A percentile compares a stretch with the other conserved stretches of the same genome.
Evolutionary conservation across 2,888 invertebrate genomes (phyloP).

Genomic region (Acanthococcus lagerstroemiae): DNA sequence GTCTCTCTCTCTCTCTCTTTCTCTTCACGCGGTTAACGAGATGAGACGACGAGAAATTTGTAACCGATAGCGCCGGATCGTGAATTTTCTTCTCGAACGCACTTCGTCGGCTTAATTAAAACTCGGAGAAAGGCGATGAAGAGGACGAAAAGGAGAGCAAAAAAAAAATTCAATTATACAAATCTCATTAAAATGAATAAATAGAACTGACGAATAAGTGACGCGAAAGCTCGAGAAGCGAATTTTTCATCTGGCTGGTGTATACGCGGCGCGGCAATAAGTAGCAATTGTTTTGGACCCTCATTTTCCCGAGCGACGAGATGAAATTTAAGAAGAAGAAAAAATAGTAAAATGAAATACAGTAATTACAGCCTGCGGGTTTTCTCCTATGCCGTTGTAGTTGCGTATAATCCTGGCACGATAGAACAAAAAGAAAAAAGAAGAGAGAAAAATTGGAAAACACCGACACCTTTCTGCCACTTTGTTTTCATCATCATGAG

Average conservation of each 20-base stretch:
- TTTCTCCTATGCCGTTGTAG: background rate
- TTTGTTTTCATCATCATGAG: no score
- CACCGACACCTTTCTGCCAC: no score
- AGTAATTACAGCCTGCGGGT: background rate
- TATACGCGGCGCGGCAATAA: background rate
- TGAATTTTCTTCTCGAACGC: no score
- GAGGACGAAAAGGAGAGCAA: no score
- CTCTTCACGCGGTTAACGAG: no score
- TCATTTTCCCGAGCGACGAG: background rate
- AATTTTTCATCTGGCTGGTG: no score
- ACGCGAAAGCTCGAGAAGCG: no score
- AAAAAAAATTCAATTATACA: background rate
- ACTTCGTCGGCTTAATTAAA: background rate
- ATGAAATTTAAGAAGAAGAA: background rate
- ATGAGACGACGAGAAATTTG: no score
- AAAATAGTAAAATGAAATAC: background rate
- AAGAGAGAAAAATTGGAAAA: background rate
- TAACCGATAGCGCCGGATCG: no score
- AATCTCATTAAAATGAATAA: background rate
- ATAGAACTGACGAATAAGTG: background rate
- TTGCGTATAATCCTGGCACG: background rate
- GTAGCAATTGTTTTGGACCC: background rate
- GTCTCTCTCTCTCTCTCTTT: background rate
- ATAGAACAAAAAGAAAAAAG: background rate
- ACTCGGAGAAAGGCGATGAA: no score